Evolutionary conservation across 2,797 vertebrate species (phyloP).

Genomic region (Vespertilio murinus): DNA sequence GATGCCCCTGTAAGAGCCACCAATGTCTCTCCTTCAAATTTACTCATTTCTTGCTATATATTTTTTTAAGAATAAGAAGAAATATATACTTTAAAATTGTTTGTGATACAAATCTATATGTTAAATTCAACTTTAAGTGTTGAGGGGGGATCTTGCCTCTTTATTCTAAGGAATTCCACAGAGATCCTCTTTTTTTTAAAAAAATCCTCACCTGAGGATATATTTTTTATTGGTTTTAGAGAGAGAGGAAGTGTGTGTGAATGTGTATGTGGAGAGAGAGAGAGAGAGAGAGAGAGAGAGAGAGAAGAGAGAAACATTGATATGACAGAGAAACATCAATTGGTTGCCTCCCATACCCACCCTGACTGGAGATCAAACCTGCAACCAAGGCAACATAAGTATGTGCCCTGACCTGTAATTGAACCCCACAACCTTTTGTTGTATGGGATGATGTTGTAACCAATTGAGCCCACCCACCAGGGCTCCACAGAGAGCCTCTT

Average conservation of each 20-base stretch:
- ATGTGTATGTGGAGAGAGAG: too few relatives aligned
- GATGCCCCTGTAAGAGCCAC: background rate
- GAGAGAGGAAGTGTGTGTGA: too few relatives aligned
- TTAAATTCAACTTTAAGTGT: constrained; percentile 1
- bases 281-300: too few relatives aligned
- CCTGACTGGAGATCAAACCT: background rate
- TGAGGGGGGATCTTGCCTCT: background rate
- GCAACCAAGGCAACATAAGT: background rate
- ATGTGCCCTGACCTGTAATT: background rate
- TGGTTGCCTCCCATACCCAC: background rate
- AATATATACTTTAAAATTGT: background rate
- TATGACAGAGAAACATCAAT: background rate
- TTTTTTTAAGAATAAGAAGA: constrained; percentile 14
- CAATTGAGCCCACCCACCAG: background rate
- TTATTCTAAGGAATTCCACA: background rate
- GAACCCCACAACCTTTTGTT: background rate
- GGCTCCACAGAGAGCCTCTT: background rate
- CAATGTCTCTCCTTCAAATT: background rate
- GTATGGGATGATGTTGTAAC: background rate
- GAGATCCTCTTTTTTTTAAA: background rate
- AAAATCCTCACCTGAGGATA: background rate
- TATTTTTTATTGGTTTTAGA: background rate
- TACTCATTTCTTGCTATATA: background rate
- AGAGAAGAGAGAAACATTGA: background rate
- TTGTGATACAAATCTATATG: constrained; percentile 31